Evolutionary conservation across 2,797 vertebrate genomes (phyloP).

Genomic region (Manis pentadactyla): DNA sequence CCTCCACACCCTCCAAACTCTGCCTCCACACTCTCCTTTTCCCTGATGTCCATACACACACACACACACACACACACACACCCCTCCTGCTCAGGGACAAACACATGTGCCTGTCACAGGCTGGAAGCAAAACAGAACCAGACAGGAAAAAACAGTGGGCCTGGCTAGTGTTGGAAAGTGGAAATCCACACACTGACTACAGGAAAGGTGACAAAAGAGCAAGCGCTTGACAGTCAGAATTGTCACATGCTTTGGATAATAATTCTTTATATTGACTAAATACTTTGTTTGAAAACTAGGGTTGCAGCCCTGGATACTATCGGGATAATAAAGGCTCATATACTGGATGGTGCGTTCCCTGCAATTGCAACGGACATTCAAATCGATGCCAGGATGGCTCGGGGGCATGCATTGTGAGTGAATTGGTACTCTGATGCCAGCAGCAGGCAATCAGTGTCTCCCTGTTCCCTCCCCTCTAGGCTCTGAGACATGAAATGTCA

Average conservation of each 20-base stretch:
- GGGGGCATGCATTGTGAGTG: conserved; percentile 95
- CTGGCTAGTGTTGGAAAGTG: background rate
- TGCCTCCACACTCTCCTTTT: background rate
- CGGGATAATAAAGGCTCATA: conserved; percentile 86
- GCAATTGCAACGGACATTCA: conserved; percentile 93
- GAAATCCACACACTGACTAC: background rate
- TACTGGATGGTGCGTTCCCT: conserved; percentile 91
- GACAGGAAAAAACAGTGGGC: background rate
- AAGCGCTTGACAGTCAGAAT: background rate
- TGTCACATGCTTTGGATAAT: background rate
- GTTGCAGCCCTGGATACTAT: conserved; percentile 93
- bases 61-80: background rate
- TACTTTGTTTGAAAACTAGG: conserved; percentile 85
- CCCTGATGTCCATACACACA: rapidly evolving
- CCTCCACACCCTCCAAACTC: background rate
- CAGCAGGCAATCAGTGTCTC: background rate
- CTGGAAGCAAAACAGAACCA: background rate
- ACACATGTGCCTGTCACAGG: too few species aligned
- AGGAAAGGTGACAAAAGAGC: background rate
- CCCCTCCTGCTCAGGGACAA: too few species aligned
- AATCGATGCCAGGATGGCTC: conserved; percentile 92
- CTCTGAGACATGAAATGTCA: background rate
- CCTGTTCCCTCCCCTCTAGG: background rate
- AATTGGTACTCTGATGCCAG: background rate
- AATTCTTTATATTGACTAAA: conserved; percentile 47